Conservation (phyloP, 2,888 invertebrate species). For the Halictus ligatus region DNA sequence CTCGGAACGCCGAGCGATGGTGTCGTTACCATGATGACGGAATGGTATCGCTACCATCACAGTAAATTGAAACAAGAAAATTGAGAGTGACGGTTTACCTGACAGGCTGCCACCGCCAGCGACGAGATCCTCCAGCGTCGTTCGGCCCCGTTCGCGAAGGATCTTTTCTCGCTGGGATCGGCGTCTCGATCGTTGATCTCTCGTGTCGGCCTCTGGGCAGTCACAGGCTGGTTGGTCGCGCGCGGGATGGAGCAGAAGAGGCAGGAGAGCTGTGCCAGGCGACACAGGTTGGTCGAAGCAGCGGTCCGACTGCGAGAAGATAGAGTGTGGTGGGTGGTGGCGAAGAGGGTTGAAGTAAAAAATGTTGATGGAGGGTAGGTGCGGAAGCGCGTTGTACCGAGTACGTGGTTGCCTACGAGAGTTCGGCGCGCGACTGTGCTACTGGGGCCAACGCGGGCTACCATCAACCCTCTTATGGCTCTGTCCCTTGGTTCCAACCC, state of each 20-base stretch:
- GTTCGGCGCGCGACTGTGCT: slow-evolving; percentile 84
- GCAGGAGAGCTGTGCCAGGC: background rate
- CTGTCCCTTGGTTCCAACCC: slow-evolving; percentile 77
- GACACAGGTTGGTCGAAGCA: background rate
- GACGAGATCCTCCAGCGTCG: background rate
- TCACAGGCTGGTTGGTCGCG: slow-evolving; percentile 44
- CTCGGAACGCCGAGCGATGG: background rate
- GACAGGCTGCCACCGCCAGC: background rate
- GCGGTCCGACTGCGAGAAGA: background rate
- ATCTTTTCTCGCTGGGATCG: background rate
- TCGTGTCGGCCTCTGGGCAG: slow-evolving; percentile 27
- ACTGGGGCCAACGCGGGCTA: slow-evolving; percentile 82
- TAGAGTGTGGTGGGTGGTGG: background rate
- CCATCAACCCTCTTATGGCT: slow-evolving; percentile 82
- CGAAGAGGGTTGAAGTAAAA: background rate
- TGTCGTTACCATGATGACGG: background rate
- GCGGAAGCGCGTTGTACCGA: slow-evolving; percentile 64
- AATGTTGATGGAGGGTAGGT: slow-evolving; percentile 47
- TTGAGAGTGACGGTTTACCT: no score
- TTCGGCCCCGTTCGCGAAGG: background rate
- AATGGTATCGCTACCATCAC: background rate
- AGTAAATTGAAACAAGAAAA: no score
- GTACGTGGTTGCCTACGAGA: slow-evolving; percentile 79
- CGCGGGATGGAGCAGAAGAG: slow-evolving; percentile 3
- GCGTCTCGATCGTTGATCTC: slow-evolving; percentile 40